Evolutionary conservation across 2,888 invertebrate species (phyloP).

Genomic region (Cataglyphis albicans): DNA sequence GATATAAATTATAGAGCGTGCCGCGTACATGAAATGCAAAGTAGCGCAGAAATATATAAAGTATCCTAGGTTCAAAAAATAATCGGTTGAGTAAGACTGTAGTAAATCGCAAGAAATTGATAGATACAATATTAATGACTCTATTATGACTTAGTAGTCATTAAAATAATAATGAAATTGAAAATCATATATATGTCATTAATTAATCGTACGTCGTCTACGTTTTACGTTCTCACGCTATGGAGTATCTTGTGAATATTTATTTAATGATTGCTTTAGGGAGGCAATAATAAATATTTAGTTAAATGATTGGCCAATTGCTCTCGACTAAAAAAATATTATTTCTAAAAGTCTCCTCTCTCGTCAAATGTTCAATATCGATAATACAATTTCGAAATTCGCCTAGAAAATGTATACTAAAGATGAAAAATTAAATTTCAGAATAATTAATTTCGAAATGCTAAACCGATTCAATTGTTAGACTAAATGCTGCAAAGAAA

Average conservation of each 20-base stretch:
- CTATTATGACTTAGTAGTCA: neutral
- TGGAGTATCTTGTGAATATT: neutral
- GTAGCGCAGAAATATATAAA: neutral
- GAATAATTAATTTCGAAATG: neutral
- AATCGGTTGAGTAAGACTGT: neutral
- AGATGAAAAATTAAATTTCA: constrained; percentile 3
- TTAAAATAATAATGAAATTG: constrained; percentile 28
- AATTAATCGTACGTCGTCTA: constrained; percentile 10
- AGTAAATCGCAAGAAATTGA: neutral
- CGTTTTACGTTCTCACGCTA: neutral
- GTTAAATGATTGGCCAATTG: constrained; percentile 21
- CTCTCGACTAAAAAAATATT: neutral
- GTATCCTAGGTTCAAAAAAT: constrained; percentile 21
- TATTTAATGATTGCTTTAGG: neutral
- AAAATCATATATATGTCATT: neutral
- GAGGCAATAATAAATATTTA: constrained; percentile 22
- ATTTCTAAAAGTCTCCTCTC: constrained; percentile 11
- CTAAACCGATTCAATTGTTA: neutral
- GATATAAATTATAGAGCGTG: neutral
- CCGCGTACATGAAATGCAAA: constrained; percentile 17
- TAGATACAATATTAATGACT: constrained; percentile 24
- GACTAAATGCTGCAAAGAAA: neutral
- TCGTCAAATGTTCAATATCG: neutral
- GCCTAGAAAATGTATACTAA: neutral
- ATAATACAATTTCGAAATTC: neutral